Base-by-base conservation (phyloP, 2,888 invertebrate species). In the Sarcophaga rosellei region DNA sequence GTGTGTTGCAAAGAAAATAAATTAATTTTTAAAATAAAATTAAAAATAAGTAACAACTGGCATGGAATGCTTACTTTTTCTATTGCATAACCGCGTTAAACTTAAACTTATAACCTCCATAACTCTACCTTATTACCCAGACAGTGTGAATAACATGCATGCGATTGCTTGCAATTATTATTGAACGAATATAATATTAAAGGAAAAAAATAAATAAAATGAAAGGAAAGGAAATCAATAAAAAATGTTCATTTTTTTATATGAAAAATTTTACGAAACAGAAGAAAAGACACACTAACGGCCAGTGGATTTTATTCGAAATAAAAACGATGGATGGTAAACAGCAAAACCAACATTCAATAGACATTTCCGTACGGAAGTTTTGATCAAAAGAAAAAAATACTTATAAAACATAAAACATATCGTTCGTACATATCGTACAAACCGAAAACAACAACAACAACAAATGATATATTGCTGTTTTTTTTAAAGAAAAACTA, bases 281-380 rank as follows among this genome's bases (percentile, higher is more conserved):
- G 15, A 63, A 17, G 23, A 8, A 62, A 73, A 76, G 45, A 68
- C 68, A 85, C 45, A 68, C 45, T 21, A 72, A 70, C 69, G 15
- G n/a, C 20, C 72, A 21, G 62, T 78, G 66, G 17, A 53, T 53
- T 53, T 53, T 15, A 15, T 53, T 4, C 53, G 17, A 53, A 53
- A 4, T 17, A 53, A 25, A 47, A 25, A 10, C 35, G 61, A 77
- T 45, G 10, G 21, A 23, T 63, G 57, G 61, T 23, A 72, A n/a
- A 53, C 12, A 17, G 53, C 21, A 70, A 78, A 85, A 74, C 77
- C 77, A 80, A 86, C 17, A 53, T 53, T 83, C 86, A 86, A 77
- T 59, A 81, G 78, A 77, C 74, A 81, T 86, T 86, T 86, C 86
- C 86, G 86, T 80, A 65, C 86, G 86, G 86, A 86, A 86, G 86